Evolutionary conservation across 30 jellyfish, hydroid and myxozoan species (phyloP).

Genomic region (Aurelia coerulea): DNA sequence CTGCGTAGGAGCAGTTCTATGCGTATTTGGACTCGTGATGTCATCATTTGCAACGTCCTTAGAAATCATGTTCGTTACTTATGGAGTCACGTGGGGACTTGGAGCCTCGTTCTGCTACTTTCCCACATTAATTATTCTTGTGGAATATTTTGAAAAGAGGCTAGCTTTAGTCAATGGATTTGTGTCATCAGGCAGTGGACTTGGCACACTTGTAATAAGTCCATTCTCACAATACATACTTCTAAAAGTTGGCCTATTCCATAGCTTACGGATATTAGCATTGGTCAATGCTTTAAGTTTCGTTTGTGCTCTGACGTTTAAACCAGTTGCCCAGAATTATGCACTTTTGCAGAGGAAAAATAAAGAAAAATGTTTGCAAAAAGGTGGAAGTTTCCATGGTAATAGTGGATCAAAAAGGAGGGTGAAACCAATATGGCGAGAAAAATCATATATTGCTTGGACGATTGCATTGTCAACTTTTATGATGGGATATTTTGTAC

Average conservation of each 20-base stretch:
- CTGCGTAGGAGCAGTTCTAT: slow-evolving; percentile 83
- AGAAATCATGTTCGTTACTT: slow-evolving; percentile 86
- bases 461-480: slow-evolving; percentile 77
- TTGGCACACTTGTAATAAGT: slow-evolving; percentile 95
- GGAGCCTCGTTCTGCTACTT: slow-evolving; percentile 98
- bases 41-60: slow-evolving; percentile 91
- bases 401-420: slow-evolving; percentile 1
- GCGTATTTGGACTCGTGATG: slow-evolving; percentile 88
- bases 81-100: slow-evolving; percentile 99
- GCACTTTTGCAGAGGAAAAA: slow-evolving; percentile 42
- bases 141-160: slow-evolving; percentile 92
- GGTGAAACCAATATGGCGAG: slow-evolving; percentile 48
- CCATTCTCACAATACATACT: slow-evolving; percentile 85
- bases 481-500: slow-evolving; percentile 98
- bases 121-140: slow-evolving; percentile 92
- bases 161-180: slow-evolving; percentile 98
- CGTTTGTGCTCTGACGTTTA: slow-evolving; percentile 77
- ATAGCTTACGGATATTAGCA: slow-evolving; percentile 78
- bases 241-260: slow-evolving; percentile 58
- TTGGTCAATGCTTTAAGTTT: slow-evolving; percentile 66
- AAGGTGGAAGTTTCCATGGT: background rate
- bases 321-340: slow-evolving; percentile 83
- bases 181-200: slow-evolving; percentile 98
- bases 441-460: slow-evolving; percentile 92
- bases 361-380: background rate